phyloP scores from a whole-genome alignment of 2,888 invertebrate genomes.

The Heliconius aoede region DNA sequence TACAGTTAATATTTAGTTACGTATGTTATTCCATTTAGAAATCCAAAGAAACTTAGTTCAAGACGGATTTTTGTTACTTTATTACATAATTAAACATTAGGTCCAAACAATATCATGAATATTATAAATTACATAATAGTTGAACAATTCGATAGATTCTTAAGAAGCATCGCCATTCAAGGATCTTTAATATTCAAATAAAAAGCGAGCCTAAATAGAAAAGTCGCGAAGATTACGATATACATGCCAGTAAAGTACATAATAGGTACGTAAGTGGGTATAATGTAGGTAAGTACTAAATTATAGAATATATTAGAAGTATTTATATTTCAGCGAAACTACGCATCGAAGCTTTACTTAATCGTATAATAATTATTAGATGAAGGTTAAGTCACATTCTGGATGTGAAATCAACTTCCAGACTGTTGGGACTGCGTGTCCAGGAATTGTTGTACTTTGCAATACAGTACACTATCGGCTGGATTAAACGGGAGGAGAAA shows the following conservation, averaged over 20 bases:
- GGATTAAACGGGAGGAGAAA: conserved; percentile 30
- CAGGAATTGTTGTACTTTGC: conserved; percentile 47
- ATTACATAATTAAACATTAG: conserved; percentile 47
- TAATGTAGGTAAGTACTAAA: conserved; percentile 79
- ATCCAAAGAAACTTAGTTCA: conserved; percentile 72
- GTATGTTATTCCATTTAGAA: conserved; percentile 77
- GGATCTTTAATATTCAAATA: conserved; percentile 57
- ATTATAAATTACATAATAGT: conserved; percentile 48
- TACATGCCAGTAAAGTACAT: conserved; percentile 77
- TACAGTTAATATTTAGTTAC: conserved; percentile 79
- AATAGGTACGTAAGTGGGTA: conserved; percentile 77
- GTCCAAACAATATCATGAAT: conserved; percentile 46
- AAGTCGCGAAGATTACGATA: conserved; percentile 72
- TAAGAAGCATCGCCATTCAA: conserved; percentile 76
- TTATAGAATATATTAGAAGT: conserved; percentile 78
- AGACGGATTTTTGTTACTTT: conserved; percentile 76
- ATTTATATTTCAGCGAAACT: conserved; percentile 78
- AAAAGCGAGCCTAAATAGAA: conserved; percentile 75
- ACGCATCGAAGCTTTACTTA: conserved; percentile 81
- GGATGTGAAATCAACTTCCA: conserved; percentile 73
- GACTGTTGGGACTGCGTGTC: conserved; percentile 64
- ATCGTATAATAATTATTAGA: conserved; percentile 75
- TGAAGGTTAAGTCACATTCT: conserved; percentile 71
- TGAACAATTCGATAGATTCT: conserved; percentile 53
- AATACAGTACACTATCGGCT: conserved; percentile 19